Percentiles rank a stretch among this genome's conserved stretches.
Evolutionary conservation across 2,888 invertebrate species (phyloP).

Genomic region (Microctonus aethiopoides): DNA sequence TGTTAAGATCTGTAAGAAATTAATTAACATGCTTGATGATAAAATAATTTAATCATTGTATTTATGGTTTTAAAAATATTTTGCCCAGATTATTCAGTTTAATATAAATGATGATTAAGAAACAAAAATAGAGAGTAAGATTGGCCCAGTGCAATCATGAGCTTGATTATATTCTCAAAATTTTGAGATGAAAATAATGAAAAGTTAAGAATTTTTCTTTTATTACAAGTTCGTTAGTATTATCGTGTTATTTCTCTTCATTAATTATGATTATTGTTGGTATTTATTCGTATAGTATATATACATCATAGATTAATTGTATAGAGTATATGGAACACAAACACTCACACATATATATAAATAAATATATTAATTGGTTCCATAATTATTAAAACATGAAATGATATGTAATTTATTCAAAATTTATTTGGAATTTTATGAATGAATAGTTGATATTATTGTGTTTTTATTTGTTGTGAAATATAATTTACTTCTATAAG

Average conservation of each 20-base stretch:
- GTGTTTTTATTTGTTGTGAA: too few species aligned
- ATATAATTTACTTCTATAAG: too few species aligned
- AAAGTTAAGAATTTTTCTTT: neutral
- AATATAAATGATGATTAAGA: neutral
- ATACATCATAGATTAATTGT: neutral
- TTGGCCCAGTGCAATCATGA: neutral
- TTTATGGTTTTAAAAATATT: neutral
- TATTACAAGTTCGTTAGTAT: neutral
- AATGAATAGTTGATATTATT: too few species aligned
- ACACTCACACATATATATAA: too few species aligned
- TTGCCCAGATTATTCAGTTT: neutral
- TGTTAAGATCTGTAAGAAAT: conserved; percentile 1
- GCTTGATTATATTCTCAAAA: too few species aligned
- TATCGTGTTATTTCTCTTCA: conserved; percentile 25
- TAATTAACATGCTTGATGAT: neutral
- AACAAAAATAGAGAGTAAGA: neutral
- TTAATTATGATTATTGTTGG: conserved; percentile 38
- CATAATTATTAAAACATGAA: neutral
- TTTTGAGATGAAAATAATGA: neutral
- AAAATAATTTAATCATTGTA: neutral
- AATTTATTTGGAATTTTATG: too few species aligned
- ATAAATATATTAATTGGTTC: neutral
- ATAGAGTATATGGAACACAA: neutral
- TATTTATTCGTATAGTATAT: conserved; percentile 35
- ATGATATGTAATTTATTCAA: neutral